Percentiles rank a stretch among this genome's conserved stretches.
phyloP scores from a whole-genome alignment of 2,113 vertebrate species.

The Mastomys coucha region DNA sequence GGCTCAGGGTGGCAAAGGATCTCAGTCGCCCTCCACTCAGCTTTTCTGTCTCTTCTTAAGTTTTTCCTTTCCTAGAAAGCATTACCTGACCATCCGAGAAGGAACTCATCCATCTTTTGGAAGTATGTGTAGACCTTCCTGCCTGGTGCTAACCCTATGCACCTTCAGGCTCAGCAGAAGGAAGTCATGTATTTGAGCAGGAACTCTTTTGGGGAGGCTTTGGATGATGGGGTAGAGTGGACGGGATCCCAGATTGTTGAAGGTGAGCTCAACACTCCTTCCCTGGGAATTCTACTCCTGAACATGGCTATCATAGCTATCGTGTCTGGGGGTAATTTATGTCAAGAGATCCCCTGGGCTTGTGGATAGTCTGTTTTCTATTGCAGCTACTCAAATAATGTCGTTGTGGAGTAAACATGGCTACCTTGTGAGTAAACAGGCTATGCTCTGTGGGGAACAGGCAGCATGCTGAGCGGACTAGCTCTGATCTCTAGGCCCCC shows the following conservation, averaged over 20 bases:
- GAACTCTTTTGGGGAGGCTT: not conserved
- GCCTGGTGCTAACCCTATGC: not conserved
- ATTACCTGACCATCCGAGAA: slow-evolving; percentile 15
- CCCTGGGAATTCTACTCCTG: not conserved
- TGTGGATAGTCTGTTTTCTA: not conserved
- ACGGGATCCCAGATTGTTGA: not conserved
- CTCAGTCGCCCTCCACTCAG: not conserved
- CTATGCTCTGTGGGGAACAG: slow-evolving; percentile 2
- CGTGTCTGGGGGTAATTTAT: not conserved
- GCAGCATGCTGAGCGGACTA: not conserved
- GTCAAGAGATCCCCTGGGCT: not conserved
- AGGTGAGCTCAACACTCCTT: not conserved
- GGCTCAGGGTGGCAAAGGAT: not conserved
- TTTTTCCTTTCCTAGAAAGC: slow-evolving; percentile 35
- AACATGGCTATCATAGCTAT: not conserved
- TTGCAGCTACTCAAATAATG: not conserved
- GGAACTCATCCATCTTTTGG: slow-evolving; percentile 10
- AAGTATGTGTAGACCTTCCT: not conserved
- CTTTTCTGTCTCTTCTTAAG: not conserved
- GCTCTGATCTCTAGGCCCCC: not conserved
- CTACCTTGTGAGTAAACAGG: not conserved
- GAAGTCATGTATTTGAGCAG: not conserved
- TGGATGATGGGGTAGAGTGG: not conserved
- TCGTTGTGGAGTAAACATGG: not conserved
- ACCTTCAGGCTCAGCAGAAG: not conserved